phyloP scores from a whole-genome alignment of 2,888 invertebrate species.

The Polymixis lichenea region DNA sequence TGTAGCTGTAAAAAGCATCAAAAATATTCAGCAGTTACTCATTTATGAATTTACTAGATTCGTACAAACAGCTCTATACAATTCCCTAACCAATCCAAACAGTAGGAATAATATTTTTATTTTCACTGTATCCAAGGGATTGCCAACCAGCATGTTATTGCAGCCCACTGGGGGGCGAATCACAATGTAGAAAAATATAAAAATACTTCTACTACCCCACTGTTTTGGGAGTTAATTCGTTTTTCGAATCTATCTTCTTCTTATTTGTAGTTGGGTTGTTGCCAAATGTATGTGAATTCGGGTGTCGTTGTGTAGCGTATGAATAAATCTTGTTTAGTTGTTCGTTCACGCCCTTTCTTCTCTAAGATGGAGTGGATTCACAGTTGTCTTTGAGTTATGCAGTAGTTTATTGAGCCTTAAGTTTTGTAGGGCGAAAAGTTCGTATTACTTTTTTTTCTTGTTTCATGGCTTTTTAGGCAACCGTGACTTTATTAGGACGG shows the following conservation, averaged over 20 bases:
- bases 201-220: slow-evolving; percentile 73
- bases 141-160: slow-evolving; percentile 82
- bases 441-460: background rate
- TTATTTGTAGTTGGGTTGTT: slow-evolving; percentile 71
- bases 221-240: slow-evolving; percentile 71
- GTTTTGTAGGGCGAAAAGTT: slow-evolving; percentile 5
- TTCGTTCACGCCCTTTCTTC: slow-evolving; percentile 55
- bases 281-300: slow-evolving; percentile 67
- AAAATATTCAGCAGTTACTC: background rate
- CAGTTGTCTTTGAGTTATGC: slow-evolving; percentile 38
- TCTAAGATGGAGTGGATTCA: slow-evolving; percentile 47
- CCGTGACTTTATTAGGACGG: background rate
- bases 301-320: slow-evolving; percentile 45
- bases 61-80: slow-evolving; percentile 55
- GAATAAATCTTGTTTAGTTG: slow-evolving; percentile 62
- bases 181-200: slow-evolving; percentile 75
- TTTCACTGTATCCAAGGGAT: slow-evolving; percentile 76
- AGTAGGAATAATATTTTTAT: slow-evolving; percentile 78
- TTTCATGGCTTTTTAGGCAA: background rate
- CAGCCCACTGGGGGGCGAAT: slow-evolving; percentile 69
- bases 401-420: slow-evolving; percentile 40
- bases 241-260: slow-evolving; percentile 77
- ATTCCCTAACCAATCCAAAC: slow-evolving; percentile 69
- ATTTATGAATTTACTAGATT: background rate
- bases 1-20: background rate